Conservation (phyloP, 1,140 invertebrate genomes). For the Ceratina australensis region DNA sequence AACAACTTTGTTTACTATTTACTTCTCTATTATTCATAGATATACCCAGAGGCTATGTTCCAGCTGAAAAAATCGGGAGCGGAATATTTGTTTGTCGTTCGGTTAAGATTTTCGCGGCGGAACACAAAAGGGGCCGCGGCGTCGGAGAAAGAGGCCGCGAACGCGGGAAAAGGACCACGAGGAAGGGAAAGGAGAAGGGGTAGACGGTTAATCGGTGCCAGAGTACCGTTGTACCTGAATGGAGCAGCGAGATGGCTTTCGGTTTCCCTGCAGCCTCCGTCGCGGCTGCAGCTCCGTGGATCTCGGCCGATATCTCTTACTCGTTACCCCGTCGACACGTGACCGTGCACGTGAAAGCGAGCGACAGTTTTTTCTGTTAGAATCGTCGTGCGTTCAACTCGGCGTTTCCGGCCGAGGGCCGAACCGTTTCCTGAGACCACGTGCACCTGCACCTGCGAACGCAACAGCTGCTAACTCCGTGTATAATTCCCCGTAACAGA, state of each 20-base stretch:
- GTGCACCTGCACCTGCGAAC: constrained; percentile 24
- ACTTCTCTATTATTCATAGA: too few species aligned
- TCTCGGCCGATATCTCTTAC: background rate
- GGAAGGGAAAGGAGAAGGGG: constrained; percentile 44
- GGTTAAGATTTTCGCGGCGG: constrained; percentile 13
- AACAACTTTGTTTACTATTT: too few species aligned
- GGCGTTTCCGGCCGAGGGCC: constrained; percentile 23
- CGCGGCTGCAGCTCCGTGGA: constrained; percentile 45
- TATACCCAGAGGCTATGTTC: too few species aligned
- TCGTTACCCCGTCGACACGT: background rate
- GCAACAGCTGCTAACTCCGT: constrained; percentile 22
- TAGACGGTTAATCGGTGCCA: constrained; percentile 74
- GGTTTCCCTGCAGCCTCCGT: constrained; percentile 66
- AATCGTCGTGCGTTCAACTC: too few species aligned
- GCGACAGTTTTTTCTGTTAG: constrained; percentile 34
- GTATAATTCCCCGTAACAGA: background rate
- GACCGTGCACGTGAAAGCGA: constrained; percentile 38
- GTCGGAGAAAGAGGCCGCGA: constrained; percentile 45
- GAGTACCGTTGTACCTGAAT: constrained; percentile 77
- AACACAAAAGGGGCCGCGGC: constrained; percentile 33
- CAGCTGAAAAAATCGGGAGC: too few species aligned
- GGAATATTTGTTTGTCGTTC: background rate
- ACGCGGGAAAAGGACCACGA: constrained; percentile 50
- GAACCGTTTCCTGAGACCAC: constrained; percentile 2
- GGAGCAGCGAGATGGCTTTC: constrained; percentile 68